phyloP scores from a whole-genome alignment of 2,888 invertebrate genomes.

The Scaptomyza flava region DNA sequence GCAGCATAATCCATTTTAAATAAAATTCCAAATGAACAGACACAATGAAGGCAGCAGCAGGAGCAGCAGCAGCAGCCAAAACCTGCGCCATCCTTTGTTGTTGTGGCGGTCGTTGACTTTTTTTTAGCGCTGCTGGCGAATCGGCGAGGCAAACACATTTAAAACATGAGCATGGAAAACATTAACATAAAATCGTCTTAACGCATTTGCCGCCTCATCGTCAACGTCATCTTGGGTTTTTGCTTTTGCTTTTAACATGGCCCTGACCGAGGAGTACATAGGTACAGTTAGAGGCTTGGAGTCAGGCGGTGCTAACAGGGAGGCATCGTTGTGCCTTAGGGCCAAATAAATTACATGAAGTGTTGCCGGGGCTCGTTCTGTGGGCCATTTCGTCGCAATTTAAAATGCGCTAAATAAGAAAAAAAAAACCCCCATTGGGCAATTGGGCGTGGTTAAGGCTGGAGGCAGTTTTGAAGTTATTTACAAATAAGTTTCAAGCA shows the following conservation, averaged over 20 bases:
- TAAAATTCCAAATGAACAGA: constrained; percentile 76
- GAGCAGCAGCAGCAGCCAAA: constrained; percentile 25
- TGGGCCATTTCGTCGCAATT: constrained; percentile 77
- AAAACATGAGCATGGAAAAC: constrained; percentile 80
- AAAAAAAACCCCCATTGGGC: constrained; percentile 11
- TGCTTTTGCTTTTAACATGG: constrained; percentile 32
- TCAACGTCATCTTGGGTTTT: constrained; percentile 35
- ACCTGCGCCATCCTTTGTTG: constrained; percentile 54
- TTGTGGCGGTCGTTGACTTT: constrained; percentile 56
- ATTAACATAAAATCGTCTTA: constrained; percentile 81
- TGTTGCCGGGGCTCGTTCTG: constrained; percentile 71
- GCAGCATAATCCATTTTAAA: constrained; percentile 76
- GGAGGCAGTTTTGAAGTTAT: constrained; percentile 1
- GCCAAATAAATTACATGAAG: constrained; percentile 78
- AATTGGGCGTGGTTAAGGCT: constrained; percentile 28
- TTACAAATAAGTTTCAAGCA: constrained; percentile 7
- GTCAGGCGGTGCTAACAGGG: not conserved
- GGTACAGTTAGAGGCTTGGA: not conserved
- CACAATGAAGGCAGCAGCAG: constrained; percentile 53
- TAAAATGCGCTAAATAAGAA: constrained; percentile 49
- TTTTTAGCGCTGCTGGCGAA: constrained; percentile 34
- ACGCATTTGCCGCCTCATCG: constrained; percentile 79
- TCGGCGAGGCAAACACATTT: constrained; percentile 73
- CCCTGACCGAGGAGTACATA: constrained; percentile 40
- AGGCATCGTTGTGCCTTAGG: constrained; percentile 58